These are phyloP conservation scores for Ranitomeya imitator DNA, from an alignment of 2,113 vertebrate species.

Conservation along the genomic window DNA sequence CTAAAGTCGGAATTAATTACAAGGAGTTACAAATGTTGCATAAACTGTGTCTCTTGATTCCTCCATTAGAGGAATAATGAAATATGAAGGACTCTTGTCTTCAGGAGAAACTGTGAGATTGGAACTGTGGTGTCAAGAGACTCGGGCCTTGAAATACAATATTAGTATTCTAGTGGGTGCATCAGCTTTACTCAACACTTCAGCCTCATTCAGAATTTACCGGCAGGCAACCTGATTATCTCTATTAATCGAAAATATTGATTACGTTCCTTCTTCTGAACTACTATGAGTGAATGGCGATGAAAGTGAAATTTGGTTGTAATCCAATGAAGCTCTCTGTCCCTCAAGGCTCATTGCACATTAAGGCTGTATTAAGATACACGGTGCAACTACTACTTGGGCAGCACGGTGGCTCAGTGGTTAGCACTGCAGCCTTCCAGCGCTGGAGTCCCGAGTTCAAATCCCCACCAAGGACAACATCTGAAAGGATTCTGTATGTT, in stretches of 20 bases:
- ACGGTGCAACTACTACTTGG: no score
- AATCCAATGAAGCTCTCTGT: not conserved
- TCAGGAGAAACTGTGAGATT: constrained; percentile 5
- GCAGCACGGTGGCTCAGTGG: no score
- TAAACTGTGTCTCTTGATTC: constrained; percentile 20
- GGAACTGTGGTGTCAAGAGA: constrained; percentile 29
- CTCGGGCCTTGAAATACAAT: constrained; percentile 1
- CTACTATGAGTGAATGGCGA: not conserved
- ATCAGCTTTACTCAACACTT: constrained; percentile 12
- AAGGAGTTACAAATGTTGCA: constrained; percentile 27
- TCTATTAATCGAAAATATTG: constrained; percentile 33
- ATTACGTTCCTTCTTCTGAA: not conserved
- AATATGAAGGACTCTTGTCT: constrained; percentile 26
- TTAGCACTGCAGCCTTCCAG: no score
- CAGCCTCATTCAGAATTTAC: not conserved
- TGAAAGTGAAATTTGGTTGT: not conserved
- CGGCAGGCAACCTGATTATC: not conserved
- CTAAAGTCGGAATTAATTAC: not conserved
- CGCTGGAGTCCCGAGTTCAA: no score
- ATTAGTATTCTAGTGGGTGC: constrained; percentile 24
- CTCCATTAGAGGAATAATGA: constrained; percentile 18
- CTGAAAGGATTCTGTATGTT: no score
- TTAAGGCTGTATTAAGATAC: not conserved
- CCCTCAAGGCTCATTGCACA: no score
- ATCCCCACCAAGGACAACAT: no score